Evolutionary conservation across 1,140 invertebrate species (phyloP), one percentile per base, ranked within the genome.

Genomic region (Lordiphosa collinella): DNA sequence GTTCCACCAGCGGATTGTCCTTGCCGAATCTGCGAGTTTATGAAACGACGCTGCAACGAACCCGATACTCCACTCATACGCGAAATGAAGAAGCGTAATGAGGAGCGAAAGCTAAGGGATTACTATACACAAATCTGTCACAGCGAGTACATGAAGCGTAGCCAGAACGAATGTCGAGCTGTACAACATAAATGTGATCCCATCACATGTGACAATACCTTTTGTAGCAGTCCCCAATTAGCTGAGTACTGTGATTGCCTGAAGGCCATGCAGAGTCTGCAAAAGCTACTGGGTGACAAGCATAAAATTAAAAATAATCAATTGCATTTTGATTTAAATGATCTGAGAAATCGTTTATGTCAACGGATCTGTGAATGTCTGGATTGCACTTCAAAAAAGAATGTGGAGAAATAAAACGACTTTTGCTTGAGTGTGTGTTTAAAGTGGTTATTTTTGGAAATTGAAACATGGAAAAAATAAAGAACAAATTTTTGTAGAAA

Each of bases 231-330:
- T n/a, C 54, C 57, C 14, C 53, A 59, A 25, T 12, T 66, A 2
- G n/a, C 31, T 22, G 31, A 53, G 2, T 60, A 38, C 18, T 50
- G 50, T 12, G 67, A 78, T 1, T 54, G 54, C n/a, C 16, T 78
- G 3, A 13, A 13, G 2, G 63, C 62, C 7, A 38, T 78, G 10
- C 63, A 72, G 6, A 12, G 41, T 0, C 10, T 78, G 4, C 73
- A 68, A 34, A 14, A 22, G 7, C 4, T 53, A 10, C 18, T 69
- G 1, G 35, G 40, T 11, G 11, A 29, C 36, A 32, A 48, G 2
- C 25, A 18, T 18, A 13, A 40, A 0, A 22, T 50, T 3, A 10
- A 14, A 1, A 48, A 51, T 29, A 29, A 13, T 3, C 52, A 52
- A 22, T 3, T 76, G 11, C 3, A 51, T 8, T 13, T 16, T 16